These are phyloP conservation scores for Drosophila sp. DNA, from an alignment of 1,140 invertebrate species.

Conservation along the genomic window DNA sequence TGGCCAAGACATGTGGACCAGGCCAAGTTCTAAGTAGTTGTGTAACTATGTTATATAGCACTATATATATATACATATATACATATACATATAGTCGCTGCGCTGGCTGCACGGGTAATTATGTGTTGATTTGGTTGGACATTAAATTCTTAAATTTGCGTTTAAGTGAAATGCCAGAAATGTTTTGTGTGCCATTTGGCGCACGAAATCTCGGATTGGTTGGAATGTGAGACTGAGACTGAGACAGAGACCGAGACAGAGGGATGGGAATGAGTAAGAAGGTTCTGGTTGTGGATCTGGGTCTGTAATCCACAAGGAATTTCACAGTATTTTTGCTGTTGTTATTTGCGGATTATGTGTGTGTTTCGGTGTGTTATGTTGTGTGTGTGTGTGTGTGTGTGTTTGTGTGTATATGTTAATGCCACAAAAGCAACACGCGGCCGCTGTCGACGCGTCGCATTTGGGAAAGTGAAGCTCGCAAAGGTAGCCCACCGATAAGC, in stretches of 20 bases:
- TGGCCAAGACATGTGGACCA: conserved; percentile 69
- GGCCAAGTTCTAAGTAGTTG: conserved; percentile 35
- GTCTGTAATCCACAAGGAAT: conserved; percentile 81
- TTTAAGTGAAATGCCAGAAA: conserved; percentile 56
- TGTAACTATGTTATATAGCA: background rate
- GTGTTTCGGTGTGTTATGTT: conserved; percentile 31
- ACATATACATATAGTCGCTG: background rate
- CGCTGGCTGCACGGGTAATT: conserved; percentile 60
- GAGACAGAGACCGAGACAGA: background rate
- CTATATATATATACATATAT: background rate
- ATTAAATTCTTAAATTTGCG: conserved; percentile 79
- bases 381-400: conserved; percentile 46
- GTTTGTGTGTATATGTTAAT: conserved; percentile 58
- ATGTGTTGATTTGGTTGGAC: conserved; percentile 74
- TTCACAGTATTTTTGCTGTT: conserved; percentile 74
- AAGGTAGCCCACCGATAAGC: conserved; percentile 73
- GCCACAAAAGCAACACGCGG: conserved; percentile 70
- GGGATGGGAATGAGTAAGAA: conserved; percentile 5
- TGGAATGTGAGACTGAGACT: conserved; percentile 50
- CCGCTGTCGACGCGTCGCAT: conserved; percentile 73
- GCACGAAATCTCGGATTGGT: conserved; percentile 75
- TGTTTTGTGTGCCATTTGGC: conserved; percentile 73
- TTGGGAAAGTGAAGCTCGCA: conserved; percentile 56
- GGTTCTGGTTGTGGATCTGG: conserved; percentile 42
- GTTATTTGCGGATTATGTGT: conserved; percentile 39